Base-by-base conservation (phyloP, 2,797 vertebrate genomes). In the Bryconaethiops microstoma region DNA sequence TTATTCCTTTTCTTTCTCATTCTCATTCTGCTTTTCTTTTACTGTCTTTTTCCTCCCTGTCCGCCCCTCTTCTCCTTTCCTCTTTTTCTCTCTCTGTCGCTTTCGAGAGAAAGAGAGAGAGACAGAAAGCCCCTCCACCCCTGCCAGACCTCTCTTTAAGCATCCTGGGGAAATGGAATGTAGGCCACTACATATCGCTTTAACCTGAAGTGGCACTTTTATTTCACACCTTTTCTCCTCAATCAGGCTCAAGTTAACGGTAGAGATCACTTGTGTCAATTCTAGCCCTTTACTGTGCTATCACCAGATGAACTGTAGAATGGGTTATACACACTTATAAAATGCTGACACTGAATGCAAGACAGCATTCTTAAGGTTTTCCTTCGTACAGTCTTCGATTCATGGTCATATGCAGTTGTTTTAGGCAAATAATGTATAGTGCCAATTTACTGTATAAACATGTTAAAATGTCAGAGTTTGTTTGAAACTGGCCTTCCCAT, bases 181-280 rank as follows among this genome's bases (percentile, higher is more conserved):
- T 76, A 55, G 45, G 71, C 79, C 78, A 68, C 29, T 55, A 65
- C 65, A 76, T 78, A 82, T 83, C 67, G 29, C 74, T 73, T 80
- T 68, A 84, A 76, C 55, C 75, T 82, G 68, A 71, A 84, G 69
- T 71, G 71, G 69, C 23, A 60, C 70, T 80, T 86, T 67, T 76
- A 78, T 86, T 80, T 77, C 65, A 78, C 77, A 74, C 76, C 67
- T 78, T 81, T 81, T 67, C 57, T 69, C 76, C 59, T 40, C 54
- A 40, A 77, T 84, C 78, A 84, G 69, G 39, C 48, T 77, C 63
- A 81, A 81, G 69, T 63, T 55, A 60, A 72, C 25, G 25, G 77
- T 40, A 42, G 13, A 42, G 73, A 39, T 17, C 62, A 48, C 14
- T 50, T 72, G 42, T 65, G 69, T 48, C 39, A 79, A 69, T 52